Conservation (phyloP, 1,140 invertebrate species). For the Trichogramma pretiosum region DNA sequence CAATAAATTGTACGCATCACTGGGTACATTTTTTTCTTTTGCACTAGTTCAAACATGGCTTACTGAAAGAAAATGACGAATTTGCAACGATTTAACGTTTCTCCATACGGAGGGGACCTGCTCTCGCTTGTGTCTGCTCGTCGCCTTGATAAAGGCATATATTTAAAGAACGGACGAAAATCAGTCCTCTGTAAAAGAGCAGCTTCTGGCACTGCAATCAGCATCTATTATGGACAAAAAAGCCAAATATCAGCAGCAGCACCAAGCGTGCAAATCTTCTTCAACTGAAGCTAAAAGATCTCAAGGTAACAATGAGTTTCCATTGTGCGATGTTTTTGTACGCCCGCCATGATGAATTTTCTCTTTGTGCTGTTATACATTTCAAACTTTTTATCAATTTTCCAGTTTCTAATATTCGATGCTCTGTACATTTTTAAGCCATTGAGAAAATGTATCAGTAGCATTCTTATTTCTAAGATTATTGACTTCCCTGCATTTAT, state of each 20-base stretch:
- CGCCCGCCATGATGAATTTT: too few relatives aligned
- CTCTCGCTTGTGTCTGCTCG: slow-evolving; percentile 32
- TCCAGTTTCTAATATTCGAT: too few relatives aligned
- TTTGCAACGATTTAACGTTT: slow-evolving; percentile 53
- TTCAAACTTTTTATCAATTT: too few relatives aligned
- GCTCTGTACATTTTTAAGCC: too few relatives aligned
- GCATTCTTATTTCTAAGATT: too few relatives aligned
- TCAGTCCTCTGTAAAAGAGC: neutral
- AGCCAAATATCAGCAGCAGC: slow-evolving; percentile 50
- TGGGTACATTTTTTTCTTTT: slow-evolving; percentile 32
- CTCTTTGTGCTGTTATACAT: too few relatives aligned
- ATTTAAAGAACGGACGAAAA: slow-evolving; percentile 37
- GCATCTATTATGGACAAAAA: slow-evolving; percentile 63
- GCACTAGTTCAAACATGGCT: slow-evolving; percentile 58
- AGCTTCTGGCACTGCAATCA: neutral
- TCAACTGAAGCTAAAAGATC: slow-evolving; percentile 59
- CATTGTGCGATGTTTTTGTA: too few relatives aligned
- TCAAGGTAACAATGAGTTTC: too few relatives aligned
- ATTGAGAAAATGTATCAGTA: too few relatives aligned
- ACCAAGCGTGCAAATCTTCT: slow-evolving; percentile 52
- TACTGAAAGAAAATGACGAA: slow-evolving; percentile 67
- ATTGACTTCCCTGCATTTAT: too few relatives aligned
- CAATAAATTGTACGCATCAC: too few relatives aligned
- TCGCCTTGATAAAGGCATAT: slow-evolving; percentile 24
- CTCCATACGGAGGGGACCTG: slow-evolving; percentile 61